Base-by-base conservation (phyloP, 2,888 invertebrate genomes). In the Pelosia muscerda region DNA sequence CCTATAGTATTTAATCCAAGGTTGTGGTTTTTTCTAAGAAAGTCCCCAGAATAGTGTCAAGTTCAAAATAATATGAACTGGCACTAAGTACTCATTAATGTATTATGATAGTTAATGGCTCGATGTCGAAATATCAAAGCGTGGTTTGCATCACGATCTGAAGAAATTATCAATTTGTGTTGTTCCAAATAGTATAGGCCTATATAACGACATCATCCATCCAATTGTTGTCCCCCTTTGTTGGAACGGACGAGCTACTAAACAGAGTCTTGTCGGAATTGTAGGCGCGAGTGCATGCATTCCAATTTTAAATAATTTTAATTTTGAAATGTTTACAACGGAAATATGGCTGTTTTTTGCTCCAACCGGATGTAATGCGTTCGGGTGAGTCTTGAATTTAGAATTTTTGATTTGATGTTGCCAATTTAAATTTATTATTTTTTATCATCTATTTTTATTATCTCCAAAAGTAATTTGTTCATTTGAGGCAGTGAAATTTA, bases 211-310 rank as follows among this genome's bases (percentile, higher is more conserved):
- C 86, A 54, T 66, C 72, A 69, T 85, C 84, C 77, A 68, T 79
- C 88, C 91, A 92, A 92, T 93, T 91, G 90, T 88, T 77, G 69
- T 76, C 73, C 91, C 90, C 87, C 86, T 87, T 84, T 87, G 83
- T 81, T 63, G 72, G 34, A 81, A 84, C 85, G 77, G 74, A 69
- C 75, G 84, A 71, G 75, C 88, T 88, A 86, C 89, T 87, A 86
- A 85, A 84, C 84, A 76, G 85, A 78, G 87, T 78, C 77, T 82
- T 79, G 85, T 74, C 79, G 82, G 87, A 88, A 86, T 89, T 87
- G 82, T 83, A 81, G 82, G 84, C 79, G 81, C 81, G 25, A 38
- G 69, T 68, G 72, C 71, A 61, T 75, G 71, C 71, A 77, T 74
- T 68, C 57, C 65, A 58, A 5, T 56, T 59, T 66, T 34, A 9